Conservation (phyloP, 1,140 invertebrate species). For the Platorchestia sp. region DNA sequence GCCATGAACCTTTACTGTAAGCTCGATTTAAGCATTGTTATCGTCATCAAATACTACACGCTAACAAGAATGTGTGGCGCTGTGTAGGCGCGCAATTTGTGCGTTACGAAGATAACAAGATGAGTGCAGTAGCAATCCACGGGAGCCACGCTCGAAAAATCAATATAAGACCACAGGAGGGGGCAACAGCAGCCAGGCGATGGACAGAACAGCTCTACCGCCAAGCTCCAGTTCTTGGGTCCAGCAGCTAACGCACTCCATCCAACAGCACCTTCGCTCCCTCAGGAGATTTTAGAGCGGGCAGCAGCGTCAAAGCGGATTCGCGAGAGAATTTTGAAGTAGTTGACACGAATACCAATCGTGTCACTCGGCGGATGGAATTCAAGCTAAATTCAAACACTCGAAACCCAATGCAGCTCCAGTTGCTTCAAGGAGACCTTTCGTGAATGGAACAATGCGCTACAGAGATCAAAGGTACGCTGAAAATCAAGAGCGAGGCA, state of each 20-base stretch:
- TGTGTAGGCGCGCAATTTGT: not conserved
- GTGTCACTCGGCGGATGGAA: conserved; percentile 11
- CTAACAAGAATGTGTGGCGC: not conserved
- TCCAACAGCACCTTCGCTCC: not conserved
- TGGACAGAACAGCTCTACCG: not conserved
- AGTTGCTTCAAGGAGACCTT: not conserved
- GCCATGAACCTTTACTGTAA: not conserved
- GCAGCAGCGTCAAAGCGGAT: conserved; percentile 12
- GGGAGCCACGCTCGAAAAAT: not conserved
- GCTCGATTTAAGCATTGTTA: not conserved
- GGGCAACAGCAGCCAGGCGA: not conserved
- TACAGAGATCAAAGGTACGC: not conserved
- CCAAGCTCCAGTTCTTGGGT: not conserved
- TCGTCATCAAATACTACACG: not conserved
- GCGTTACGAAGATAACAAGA: not conserved
- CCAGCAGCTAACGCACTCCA: not conserved
- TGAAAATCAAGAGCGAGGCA: not conserved
- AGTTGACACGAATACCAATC: conserved; percentile 53
- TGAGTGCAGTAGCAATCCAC: not conserved
- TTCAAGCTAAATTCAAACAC: not conserved
- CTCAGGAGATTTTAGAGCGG: not conserved
- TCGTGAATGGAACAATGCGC: not conserved
- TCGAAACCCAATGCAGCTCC: not conserved
- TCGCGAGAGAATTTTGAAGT: conserved; percentile 36
- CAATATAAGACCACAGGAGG: not conserved